phyloP scores from a whole-genome alignment of 2,113 vertebrate species.

The Peromyscus californicus region DNA sequence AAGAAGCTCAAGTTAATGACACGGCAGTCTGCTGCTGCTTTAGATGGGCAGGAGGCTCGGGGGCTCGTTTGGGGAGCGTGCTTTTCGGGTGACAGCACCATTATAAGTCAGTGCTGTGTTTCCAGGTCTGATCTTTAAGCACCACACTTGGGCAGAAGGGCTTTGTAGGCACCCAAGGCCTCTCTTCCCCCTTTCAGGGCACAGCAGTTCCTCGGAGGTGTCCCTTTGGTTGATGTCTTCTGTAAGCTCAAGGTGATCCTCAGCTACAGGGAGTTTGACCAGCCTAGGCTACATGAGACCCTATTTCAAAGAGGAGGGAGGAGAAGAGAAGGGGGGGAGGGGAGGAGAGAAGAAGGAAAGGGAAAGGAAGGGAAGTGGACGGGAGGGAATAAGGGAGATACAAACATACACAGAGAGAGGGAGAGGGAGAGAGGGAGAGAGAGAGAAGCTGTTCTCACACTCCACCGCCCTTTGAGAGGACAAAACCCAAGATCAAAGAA shows the following conservation, averaged over 20 bases:
- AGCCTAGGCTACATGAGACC: neutral
- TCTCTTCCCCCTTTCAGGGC: neutral
- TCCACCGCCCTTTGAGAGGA: too few relatives aligned
- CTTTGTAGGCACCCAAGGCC: neutral
- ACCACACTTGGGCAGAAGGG: neutral
- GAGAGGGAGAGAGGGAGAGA: neutral
- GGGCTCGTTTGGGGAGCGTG: neutral
- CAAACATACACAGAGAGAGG: neutral
- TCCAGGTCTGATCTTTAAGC: too few relatives aligned
- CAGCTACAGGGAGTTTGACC: neutral
- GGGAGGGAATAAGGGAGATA: neutral
- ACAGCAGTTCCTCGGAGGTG: neutral
- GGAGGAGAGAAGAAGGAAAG: too few relatives aligned
- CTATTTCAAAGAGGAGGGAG: neutral
- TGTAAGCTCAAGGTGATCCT: neutral
- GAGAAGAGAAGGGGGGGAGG: neutral
- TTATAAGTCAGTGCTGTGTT: too few relatives aligned
- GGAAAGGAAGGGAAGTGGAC: neutral
- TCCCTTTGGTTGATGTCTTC: neutral
- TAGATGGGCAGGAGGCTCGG: neutral
- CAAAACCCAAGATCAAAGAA: neutral
- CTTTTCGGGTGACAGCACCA: neutral
- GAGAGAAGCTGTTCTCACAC: neutral
- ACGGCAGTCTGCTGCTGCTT: neutral
- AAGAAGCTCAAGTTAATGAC: rapidly evolving